A percentile compares a stretch with the other conserved stretches of the same genome.
These are phyloP conservation scores for Eupelmus urozonus DNA, from an alignment of 2,888 invertebrate species.

Conservation along the genomic window DNA sequence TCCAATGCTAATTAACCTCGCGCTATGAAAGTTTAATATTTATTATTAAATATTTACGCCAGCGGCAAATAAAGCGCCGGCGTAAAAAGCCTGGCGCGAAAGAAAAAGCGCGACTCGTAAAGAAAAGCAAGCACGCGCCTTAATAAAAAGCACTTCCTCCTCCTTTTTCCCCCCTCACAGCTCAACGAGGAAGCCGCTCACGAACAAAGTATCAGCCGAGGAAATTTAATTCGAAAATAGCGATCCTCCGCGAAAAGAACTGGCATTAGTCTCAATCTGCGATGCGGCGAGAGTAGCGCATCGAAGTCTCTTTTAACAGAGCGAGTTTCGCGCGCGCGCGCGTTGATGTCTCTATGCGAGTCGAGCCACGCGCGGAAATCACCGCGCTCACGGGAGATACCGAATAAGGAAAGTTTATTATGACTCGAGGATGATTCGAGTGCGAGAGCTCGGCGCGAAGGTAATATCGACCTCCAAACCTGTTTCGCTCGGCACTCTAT, in stretches of 20 bases:
- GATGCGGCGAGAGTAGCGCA: slow-evolving; percentile 42
- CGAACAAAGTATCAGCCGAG: background rate
- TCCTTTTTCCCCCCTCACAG: no score
- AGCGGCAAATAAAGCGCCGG: no score
- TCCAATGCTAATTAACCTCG: no score
- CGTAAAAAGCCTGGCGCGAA: no score
- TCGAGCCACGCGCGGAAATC: background rate
- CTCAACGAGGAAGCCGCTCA: no score
- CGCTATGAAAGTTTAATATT: no score
- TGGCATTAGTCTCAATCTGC: background rate
- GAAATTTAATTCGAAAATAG: background rate
- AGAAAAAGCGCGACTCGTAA: no score
- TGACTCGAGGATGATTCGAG: slow-evolving; percentile 42
- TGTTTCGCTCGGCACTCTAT: slow-evolving; percentile 13
- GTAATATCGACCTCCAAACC: slow-evolving; percentile 13
- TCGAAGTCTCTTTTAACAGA: slow-evolving; percentile 65
- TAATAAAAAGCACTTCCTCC: no score
- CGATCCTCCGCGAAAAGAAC: background rate
- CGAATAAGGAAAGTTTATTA: slow-evolving; percentile 47
- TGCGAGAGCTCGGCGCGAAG: background rate
- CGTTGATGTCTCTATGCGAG: slow-evolving; percentile 69
- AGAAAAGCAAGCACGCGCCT: no score
- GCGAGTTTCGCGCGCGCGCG: slow-evolving; percentile 64
- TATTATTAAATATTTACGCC: no score
- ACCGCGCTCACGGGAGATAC: slow-evolving; percentile 6